Base-by-base conservation (phyloP, 2,113 vertebrate species). In the Centropus unirufus region DNA sequence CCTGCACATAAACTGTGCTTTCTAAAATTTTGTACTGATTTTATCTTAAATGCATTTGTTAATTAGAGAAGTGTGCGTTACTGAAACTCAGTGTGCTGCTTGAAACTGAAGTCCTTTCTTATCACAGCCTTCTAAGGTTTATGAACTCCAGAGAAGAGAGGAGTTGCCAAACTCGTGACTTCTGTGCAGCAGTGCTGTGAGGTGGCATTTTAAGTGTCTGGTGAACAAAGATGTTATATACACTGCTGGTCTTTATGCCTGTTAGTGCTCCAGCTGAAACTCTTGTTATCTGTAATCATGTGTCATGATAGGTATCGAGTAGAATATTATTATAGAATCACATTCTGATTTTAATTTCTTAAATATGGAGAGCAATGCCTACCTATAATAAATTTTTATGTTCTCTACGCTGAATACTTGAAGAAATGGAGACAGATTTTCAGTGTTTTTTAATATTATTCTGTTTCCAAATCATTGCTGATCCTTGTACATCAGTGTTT, bases 161-260 rank as follows among this genome's bases (percentile, higher is more conserved):
- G 27, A 66, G 42, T 63, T 79, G 26, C 78, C 74, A 62, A 5
- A 55, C 51, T 9, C 76, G 20, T 1, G 20, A n/a, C 12, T 80
- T 66, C 14, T 24, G 16, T 59, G 54, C 73, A 91, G 23, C 49
- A 58, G 1, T 68, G 27, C 79, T 51, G 16, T 55, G 32, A 77
- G 51, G 30, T 49, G 62, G 57, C 36, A 19, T 58, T 90, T 80
- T 26, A 90, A 93, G 52, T 62, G 47, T 8, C 22, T n/a, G 11
- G 22, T 55, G 40, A 93, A 26, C 23, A 79, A 73, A 76, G 16
- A 52, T 81, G 91, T 88, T 68, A 26, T 42, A 14, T 57, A 24
- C 0, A 0, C 16, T 77, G 15, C 22, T 76, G 42, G 2, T 36
- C 30, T 74, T 62, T 52, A 18, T 3, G 6, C 27, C 36, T 91